Evolutionary conservation across 2,797 vertebrate species (phyloP), one percentile per base, ranked within the genome.

Genomic region (Poeciliopsis paucimaculata): DNA sequence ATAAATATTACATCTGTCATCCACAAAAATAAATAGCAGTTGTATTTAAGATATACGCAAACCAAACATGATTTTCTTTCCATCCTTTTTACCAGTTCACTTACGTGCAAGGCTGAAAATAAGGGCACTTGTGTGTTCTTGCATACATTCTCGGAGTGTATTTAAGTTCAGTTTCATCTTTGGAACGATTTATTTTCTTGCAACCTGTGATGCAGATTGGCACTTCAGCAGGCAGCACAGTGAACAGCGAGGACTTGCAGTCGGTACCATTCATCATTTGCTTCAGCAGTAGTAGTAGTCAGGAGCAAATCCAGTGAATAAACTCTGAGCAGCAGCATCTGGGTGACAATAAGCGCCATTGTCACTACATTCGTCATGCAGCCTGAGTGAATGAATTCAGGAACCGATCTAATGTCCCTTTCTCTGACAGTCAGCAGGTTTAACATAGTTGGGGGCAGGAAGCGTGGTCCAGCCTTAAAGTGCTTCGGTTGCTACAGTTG

Each of bases 281-380:
- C 51, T 46, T 60, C 78, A 76, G 5, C 78, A 77, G 8, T 88
- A 6, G 41, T 55, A 88, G 78, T 79, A 86, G 78, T 91, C 84
- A 76, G 77, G 45, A 86, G 82, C 73, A 77, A 34, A 84, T 86
- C 82, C 88, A 91, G 86, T 88, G 68, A 82, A 86, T 53, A 49
- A 82, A 83, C 77, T 81, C 72, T 75, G 53, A 86, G 77, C 39
- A 92, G 91, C 85, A 92, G 89, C 81, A 87, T 87, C 45, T 86
- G 72, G 71, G 76, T 55, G 72, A 75, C 64, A 55, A 72, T 13
- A 13, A 78, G 31, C n/a, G 31, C 82, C 77, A 72, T 60, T 11
- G 28, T 74, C 70, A 43, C 66, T 53, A 77, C 76, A 75, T 57
- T 64, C 73, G 68, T 46, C 51, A 51, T 20, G 76, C 73, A 85